Evolutionary conservation across 2,797 vertebrate species (phyloP), one percentile per base, ranked within the genome.

Genomic region (Xyrichtys novacula): DNA sequence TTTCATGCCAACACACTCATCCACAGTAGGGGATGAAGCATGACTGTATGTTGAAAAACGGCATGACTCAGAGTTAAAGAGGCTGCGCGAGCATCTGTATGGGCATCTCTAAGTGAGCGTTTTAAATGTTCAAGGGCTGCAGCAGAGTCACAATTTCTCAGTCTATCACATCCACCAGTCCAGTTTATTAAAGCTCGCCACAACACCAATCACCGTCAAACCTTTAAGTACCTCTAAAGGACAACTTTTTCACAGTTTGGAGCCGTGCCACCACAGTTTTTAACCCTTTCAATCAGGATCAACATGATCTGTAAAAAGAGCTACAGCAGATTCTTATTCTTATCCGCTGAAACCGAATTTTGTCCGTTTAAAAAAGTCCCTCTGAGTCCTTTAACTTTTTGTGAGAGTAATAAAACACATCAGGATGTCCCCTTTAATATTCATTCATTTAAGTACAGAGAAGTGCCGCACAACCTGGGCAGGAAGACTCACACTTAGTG

Each of bases 1-100:
- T 79, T 91, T 81, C 76, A 85, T 87, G 86, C 85, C 88, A 86
- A 83, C 85, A 80, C 70, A 44, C 72, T 83, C 80, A 65, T 85
- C 80, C 74, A 64, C 62, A 61, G 79, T 11, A 15, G 63, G 71
- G 76, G 59, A 75, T 74, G 74, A 83, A 73, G 81, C 81, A 78
- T 83, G 83, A 78, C 86, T 82, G 60, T 34, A 78, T 50, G 39
- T 25, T 69, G 66, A 83, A 65, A 71, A 72, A 85, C 55, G 78
- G 44, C 57, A 31, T 25, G 48, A 68, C 56, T 59, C 4, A 5
- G 49, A 56, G 36, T 55, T 68, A n/a, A 66, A 43, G 64, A 50
- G 34, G 0, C 14, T 29, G 42, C 40, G 36, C 26, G 44, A 22
- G 32, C 38, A 22, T 65, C 16, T 2, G 6, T 50, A 32, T 56